Evolutionary conservation across 2,888 invertebrate genomes (phyloP).

Genomic region (Polydrusus pterygomalis): DNA sequence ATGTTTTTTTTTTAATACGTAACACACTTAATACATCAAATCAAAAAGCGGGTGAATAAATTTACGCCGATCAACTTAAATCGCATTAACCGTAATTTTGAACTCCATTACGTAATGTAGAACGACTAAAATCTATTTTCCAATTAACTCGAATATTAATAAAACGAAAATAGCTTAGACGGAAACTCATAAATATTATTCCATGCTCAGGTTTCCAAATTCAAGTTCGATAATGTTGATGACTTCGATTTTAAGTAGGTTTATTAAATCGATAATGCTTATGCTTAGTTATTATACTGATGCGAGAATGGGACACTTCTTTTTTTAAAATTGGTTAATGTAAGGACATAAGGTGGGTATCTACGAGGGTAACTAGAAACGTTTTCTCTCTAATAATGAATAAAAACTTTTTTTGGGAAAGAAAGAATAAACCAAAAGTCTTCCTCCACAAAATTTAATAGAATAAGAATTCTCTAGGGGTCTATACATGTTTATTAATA

Average conservation of each 20-base stretch:
- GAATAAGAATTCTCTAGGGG: too few species aligned
- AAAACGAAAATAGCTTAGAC: slow-evolving; percentile 36
- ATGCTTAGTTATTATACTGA: neutral
- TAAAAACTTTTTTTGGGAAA: too few species aligned
- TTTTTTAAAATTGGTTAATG: too few species aligned
- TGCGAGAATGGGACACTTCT: too few species aligned
- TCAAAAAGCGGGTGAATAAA: neutral
- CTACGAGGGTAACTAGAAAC: too few species aligned
- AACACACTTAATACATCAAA: neutral
- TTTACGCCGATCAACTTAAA: slow-evolving; percentile 5
- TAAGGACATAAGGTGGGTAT: too few species aligned
- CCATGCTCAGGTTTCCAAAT: slow-evolving; percentile 34
- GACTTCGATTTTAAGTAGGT: slow-evolving; percentile 13
- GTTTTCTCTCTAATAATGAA: too few species aligned
- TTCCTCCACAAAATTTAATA: too few species aligned
- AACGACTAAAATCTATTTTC: slow-evolving; percentile 32
- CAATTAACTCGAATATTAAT: slow-evolving; percentile 44
- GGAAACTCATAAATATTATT: slow-evolving; percentile 43
- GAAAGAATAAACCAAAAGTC: too few species aligned
- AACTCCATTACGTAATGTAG: slow-evolving; percentile 20
- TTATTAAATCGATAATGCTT: slow-evolving; percentile 3
- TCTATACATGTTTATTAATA: too few species aligned
- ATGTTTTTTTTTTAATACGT: neutral
- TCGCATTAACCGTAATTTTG: slow-evolving; percentile 14
- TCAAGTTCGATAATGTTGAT: slow-evolving; percentile 22